These are phyloP conservation scores for Carcina quercana DNA, from an alignment of 2,888 invertebrate species.

Conservation along the genomic window DNA sequence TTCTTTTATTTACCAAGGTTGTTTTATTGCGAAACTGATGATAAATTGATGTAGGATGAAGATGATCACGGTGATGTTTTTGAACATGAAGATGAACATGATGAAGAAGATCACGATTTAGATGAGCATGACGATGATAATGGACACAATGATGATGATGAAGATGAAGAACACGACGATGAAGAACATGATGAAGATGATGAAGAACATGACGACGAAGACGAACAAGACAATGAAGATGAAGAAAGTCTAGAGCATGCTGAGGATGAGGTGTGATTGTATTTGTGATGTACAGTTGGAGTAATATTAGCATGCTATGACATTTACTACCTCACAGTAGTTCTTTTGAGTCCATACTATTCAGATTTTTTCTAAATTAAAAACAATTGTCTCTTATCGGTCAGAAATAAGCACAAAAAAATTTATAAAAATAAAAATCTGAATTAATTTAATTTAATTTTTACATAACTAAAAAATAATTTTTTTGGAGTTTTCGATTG, in stretches of 20 bases:
- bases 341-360: too few relatives aligned
- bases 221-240: constrained; percentile 35
- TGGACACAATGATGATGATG: constrained; percentile 32
- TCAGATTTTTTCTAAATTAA: too few relatives aligned
- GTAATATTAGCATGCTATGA: not conserved
- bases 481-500: too few relatives aligned
- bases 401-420: too few relatives aligned
- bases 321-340: too few relatives aligned
- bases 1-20: too few relatives aligned
- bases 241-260: constrained; percentile 32
- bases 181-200: constrained; percentile 28
- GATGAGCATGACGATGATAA: constrained; percentile 35
- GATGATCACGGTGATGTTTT: constrained; percentile 29
- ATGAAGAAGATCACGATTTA: constrained; percentile 34
- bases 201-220: constrained; percentile 29
- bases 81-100: constrained; percentile 6
- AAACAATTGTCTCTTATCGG: too few relatives aligned
- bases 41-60: too few relatives aligned
- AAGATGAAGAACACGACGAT: constrained; percentile 33
- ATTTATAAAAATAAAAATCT: too few relatives aligned
- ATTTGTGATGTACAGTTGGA: constrained; percentile 3
- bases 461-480: not conserved
- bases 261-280: constrained; percentile 27
- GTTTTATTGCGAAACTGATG: constrained; percentile 23
- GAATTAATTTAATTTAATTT: too few relatives aligned